Conservation (phyloP, 2,888 invertebrate genomes). For the Ischnura elegans region DNA sequence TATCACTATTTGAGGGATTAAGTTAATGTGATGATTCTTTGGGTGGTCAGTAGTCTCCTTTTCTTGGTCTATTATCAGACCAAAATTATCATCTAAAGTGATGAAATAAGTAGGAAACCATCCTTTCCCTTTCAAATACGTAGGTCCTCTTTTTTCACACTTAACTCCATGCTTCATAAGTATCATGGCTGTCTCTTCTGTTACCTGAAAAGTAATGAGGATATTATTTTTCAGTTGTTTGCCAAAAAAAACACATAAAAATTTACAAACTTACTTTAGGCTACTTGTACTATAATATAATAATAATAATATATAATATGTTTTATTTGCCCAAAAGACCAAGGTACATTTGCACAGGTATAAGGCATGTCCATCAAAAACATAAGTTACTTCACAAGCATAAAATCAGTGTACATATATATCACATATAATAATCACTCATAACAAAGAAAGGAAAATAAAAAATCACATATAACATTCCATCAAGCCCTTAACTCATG, state of each 20-base stretch:
- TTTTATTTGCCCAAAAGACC: no score
- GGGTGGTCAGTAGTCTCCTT: background rate
- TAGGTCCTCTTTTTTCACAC: constrained; percentile 85
- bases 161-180: constrained; percentile 84
- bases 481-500: no score
- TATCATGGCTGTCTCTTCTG: constrained; percentile 85
- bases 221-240: background rate
- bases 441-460: background rate
- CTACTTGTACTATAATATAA: no score
- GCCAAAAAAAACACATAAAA: background rate
- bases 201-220: constrained; percentile 78
- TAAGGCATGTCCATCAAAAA: no score
- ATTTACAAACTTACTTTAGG: no score
- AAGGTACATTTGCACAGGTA: no score
- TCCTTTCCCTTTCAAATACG: constrained; percentile 86
- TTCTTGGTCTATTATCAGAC: constrained; percentile 61
- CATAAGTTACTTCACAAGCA: no score
- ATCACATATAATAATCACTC: no score
- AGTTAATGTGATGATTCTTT: background rate
- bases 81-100: constrained; percentile 81
- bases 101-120: constrained; percentile 87
- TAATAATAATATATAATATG: no score
- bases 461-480: no score
- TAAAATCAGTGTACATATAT: no score
- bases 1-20: constrained; percentile 36